Evolutionary conservation across 2,113 vertebrate species (phyloP), one percentile per base, ranked within the genome.

Genomic region (Barbus barbus): DNA sequence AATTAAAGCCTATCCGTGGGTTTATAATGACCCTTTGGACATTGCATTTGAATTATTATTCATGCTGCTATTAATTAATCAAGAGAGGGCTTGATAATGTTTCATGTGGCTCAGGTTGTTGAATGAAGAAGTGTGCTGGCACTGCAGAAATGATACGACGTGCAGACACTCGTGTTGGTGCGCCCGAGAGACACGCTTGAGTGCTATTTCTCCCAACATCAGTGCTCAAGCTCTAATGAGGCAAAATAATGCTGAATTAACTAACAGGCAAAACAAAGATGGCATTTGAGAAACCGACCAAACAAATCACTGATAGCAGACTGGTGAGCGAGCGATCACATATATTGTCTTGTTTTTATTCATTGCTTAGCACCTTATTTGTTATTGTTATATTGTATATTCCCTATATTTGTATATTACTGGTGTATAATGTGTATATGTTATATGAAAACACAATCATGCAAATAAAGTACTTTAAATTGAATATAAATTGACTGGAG

Each of bases 11-110:
- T 86, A 89, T 90, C 74, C 90, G 84, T 90, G 81, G 81, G 88
- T 85, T 86, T 87, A 81, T 88, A 91, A 92, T 90, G 90, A 90
- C 90, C 89, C 88, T 83, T 48, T 84, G 89, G 88, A 89, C 84
- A 90, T 91, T 90, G 86, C 71, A 87, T 90, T 92, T 93, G 90
- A 93, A 93, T 91, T 91, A 90, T 94, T 92, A 91, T 85, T 88
- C 88, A 82, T 86, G 86, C 88, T 44, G 83, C 88, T 91, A 93
- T 90, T 89, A 92, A 88, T 92, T 91, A 83, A 90, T 92, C 90
- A 90, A 91, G 90, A 87, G 85, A 90, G 87, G 73, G 85, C 85
- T 77, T 90, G 90, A 92, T 92, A 12, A 90, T 82, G 72, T 92
- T 93, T 92, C 83, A 78, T 88, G 80, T 56, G 75, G 87, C 89